phyloP scores from a whole-genome alignment of 1,140 invertebrate species.

The Dolichoris vasculosae region DNA sequence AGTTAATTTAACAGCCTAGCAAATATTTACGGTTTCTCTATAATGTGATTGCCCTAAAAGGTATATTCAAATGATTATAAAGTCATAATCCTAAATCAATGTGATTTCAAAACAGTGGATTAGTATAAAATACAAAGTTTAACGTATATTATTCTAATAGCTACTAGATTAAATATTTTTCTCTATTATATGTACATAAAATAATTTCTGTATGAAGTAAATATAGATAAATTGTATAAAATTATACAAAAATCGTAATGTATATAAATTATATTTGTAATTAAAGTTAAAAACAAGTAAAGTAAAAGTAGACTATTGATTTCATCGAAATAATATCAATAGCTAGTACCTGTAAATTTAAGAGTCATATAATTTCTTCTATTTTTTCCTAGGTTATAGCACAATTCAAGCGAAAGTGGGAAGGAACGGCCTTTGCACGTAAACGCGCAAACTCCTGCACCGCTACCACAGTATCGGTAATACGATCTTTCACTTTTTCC shows the following conservation, averaged over 20 bases:
- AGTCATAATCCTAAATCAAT: neutral
- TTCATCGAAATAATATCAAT: neutral
- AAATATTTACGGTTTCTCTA: no score
- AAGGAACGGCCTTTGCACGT: constrained; percentile 80
- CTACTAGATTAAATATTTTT: no score
- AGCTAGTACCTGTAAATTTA: neutral
- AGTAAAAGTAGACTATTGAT: neutral
- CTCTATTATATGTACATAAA: no score
- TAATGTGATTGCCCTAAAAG: no score
- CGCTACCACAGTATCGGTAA: constrained; percentile 89
- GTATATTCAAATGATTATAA: neutral
- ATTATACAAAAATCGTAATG: no score
- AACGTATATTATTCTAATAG: no score
- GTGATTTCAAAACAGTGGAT: neutral
- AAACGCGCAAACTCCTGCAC: constrained; percentile 87
- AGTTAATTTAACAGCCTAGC: no score
- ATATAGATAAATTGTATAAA: no score
- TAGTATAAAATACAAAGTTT: no score
- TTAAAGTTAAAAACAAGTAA: no score
- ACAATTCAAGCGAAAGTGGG: constrained; percentile 86
- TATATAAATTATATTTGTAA: no score
- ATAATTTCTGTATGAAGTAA: no score
- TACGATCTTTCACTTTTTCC: constrained; percentile 61
- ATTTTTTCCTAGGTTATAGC: constrained; percentile 78
- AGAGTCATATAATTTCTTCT: neutral